Base-by-base conservation (phyloP, 2,113 vertebrate species). In the Dasypus novemcinctus region DNA sequence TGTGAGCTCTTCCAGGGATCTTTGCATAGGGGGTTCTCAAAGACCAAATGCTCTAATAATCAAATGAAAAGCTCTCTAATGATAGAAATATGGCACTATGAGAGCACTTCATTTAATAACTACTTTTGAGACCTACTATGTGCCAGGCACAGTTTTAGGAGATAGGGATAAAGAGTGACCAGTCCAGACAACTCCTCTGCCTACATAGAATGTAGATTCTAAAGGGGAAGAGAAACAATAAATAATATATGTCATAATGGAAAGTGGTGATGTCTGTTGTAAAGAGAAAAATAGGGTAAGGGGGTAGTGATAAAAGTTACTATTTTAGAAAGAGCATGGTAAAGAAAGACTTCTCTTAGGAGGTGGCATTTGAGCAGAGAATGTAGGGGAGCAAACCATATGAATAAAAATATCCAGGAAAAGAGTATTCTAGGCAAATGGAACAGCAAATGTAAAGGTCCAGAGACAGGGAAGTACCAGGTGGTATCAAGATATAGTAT, bases 231-330 rank as follows among this genome's bases (percentile, higher is more conserved):
- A 84, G 5, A 89, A 89, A 38, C 31, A 83, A 83, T 20, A 74
- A 46, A 72, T 31, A 90, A 66, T 25, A 63, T 72, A 54, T 33
- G 66, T 59, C 84, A 68, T 78, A 71, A 92, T 87, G 25, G 52
- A 21, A 95, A 93, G 66, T 41, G 61, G 57, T n/a, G 49, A 84
- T 78, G 6, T 69, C 38, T 36, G 4, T 41, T 79, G 3, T 71
- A 72, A 89, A 95, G 21, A 71, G n/a, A 93, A 71, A 92, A 43
- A 31, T 27, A 93, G 72, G 36, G 79, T 93, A 84, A 52, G 64
- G 52, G 25, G 27, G 49, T n/a, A 64, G 41, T 93, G 54, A 74
- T 61, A 20, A 80, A 64, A 68, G 33, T 59, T 61, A 43, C 15
- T 86, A 33, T 66, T 81, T 87, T 75, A 63, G 81, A 93, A 86